These are phyloP conservation scores for Rhizoglyphus robini DNA, from an alignment of 1,140 invertebrate species.

Conservation along the genomic window DNA sequence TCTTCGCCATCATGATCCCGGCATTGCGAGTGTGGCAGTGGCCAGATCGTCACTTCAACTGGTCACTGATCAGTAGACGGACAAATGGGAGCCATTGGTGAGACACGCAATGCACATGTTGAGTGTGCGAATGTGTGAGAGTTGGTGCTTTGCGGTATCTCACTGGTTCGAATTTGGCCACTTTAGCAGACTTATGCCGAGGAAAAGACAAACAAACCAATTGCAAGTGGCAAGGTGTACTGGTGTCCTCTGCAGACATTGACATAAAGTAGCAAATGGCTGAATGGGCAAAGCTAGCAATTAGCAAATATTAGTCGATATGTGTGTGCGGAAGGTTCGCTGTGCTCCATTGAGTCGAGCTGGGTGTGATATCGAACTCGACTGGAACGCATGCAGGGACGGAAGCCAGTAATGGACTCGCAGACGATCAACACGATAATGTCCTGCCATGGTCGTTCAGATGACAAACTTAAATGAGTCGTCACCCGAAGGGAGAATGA, in stretches of 20 bases:
- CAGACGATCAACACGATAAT: too few species aligned
- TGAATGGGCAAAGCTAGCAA: background rate
- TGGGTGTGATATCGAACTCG: background rate
- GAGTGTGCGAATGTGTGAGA: too few species aligned
- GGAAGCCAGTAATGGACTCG: too few species aligned
- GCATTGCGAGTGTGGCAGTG: too few species aligned
- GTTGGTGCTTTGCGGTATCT: background rate
- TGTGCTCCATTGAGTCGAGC: background rate
- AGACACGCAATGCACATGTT: too few species aligned
- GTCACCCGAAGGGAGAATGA: background rate
- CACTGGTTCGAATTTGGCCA: background rate
- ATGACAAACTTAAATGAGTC: slow-evolving; percentile 2
- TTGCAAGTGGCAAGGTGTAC: background rate
- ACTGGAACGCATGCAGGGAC: background rate
- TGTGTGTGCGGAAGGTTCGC: slow-evolving; percentile 10
- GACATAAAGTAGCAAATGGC: background rate
- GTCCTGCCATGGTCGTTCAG: too few species aligned
- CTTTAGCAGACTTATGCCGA: background rate
- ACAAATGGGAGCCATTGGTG: too few species aligned
- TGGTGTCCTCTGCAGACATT: background rate
- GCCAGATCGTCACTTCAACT: too few species aligned
- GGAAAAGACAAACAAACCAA: background rate
- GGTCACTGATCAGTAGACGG: too few species aligned
- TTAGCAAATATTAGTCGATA: slow-evolving; percentile 7
- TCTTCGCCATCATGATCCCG: too few species aligned